Percentiles rank a stretch among this genome's conserved stretches.
These are phyloP conservation scores for Tolypeutes matacus DNA, from an alignment of 2,797 vertebrate genomes.

Conservation along the genomic window DNA sequence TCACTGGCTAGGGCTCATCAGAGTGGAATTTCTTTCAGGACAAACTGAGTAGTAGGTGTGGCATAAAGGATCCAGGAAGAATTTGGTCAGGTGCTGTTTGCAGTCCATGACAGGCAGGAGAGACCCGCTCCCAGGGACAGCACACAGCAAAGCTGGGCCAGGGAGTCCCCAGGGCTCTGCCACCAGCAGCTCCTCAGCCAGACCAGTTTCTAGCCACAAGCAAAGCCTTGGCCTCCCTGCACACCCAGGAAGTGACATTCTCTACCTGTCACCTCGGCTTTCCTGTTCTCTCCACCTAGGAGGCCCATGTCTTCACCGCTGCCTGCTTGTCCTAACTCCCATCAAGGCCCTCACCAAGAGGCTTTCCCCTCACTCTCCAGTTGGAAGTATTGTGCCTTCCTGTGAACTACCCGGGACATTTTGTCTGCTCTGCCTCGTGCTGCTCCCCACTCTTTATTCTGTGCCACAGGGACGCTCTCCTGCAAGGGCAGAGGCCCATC, in stretches of 20 bases:
- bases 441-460: background rate
- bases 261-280: background rate
- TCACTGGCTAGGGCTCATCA: background rate
- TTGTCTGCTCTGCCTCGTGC: background rate
- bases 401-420: background rate
- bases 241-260: background rate
- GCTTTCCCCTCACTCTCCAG: background rate
- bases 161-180: too few species aligned
- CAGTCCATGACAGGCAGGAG: background rate
- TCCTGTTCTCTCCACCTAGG: background rate
- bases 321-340: too few species aligned
- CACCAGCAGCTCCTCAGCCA: background rate
- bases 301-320: background rate
- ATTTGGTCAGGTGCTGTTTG: background rate
- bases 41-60: rapidly evolving
- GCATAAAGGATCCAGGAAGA: background rate
- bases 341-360: background rate
- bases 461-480: background rate
- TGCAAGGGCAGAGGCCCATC: background rate
- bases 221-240: background rate
- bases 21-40: background rate
- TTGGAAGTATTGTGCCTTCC: background rate
- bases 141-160: background rate
- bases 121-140: background rate
- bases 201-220: background rate